phyloP scores from a whole-genome alignment of 2,888 invertebrate species.

The Lobophora halterata region DNA sequence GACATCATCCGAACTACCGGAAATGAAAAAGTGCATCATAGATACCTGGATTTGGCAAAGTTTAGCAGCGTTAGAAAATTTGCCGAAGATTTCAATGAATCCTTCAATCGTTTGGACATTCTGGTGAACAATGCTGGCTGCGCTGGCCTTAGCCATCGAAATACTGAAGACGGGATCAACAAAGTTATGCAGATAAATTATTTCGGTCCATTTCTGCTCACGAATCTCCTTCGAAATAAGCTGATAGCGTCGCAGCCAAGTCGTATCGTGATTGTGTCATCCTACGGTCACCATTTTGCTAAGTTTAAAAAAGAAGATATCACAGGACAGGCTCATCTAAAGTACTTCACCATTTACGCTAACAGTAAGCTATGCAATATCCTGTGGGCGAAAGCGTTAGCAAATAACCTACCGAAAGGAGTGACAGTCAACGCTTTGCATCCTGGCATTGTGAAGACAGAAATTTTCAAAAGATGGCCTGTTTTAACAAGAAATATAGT shows the following conservation, averaged over 20 bases:
- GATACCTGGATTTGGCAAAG: slow-evolving; percentile 71
- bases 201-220: slow-evolving; percentile 86
- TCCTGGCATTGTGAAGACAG: slow-evolving; percentile 90
- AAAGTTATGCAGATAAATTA: slow-evolving; percentile 84
- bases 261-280: slow-evolving; percentile 69
- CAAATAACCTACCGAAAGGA: slow-evolving; percentile 62
- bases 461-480: slow-evolving; percentile 85
- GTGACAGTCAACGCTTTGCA: slow-evolving; percentile 90
- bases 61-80: slow-evolving; percentile 80
- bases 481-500: slow-evolving; percentile 62
- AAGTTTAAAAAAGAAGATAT: slow-evolving; percentile 71
- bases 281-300: slow-evolving; percentile 48
- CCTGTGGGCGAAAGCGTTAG: slow-evolving; percentile 64
- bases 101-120: slow-evolving; percentile 77
- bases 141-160: slow-evolving; percentile 47
- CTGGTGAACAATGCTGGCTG: slow-evolving; percentile 84
- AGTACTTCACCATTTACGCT: slow-evolving; percentile 63
- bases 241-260: slow-evolving; percentile 60
- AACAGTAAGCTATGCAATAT: slow-evolving; percentile 67
- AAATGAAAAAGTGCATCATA: slow-evolving; percentile 85
- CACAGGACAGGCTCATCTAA: slow-evolving; percentile 32
- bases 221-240: slow-evolving; percentile 81
- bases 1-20: slow-evolving; percentile 85
- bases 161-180: slow-evolving; percentile 83
- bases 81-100: slow-evolving; percentile 78